Conservation (phyloP, 2,113 vertebrate species). For the Upupa epops region DNA sequence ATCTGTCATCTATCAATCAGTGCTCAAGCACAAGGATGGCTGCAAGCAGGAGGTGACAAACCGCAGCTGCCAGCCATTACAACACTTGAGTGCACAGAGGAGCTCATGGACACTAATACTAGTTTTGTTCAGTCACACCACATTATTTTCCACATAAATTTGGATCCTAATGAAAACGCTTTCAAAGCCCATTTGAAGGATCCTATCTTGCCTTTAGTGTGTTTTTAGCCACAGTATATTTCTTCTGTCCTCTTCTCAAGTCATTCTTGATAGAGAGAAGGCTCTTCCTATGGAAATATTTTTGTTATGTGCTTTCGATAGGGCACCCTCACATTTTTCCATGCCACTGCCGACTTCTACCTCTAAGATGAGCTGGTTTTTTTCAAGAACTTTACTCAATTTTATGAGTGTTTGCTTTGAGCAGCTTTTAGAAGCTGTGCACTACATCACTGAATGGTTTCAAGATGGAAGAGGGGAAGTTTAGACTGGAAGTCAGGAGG, state of each 20-base stretch:
- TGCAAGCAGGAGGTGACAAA: constrained; percentile 7
- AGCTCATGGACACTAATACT: not conserved
- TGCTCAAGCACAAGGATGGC: not conserved
- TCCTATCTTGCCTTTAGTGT: not conserved
- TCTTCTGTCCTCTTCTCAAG: not conserved
- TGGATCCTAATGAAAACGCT: not conserved
- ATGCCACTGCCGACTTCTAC: not conserved
- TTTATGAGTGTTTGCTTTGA: not conserved
- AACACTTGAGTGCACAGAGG: not conserved
- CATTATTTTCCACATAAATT: not conserved
- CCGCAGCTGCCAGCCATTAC: not conserved
- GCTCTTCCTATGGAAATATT: not conserved
- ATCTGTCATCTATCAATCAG: not conserved
- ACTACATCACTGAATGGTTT: too few species aligned
- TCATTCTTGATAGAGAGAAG: not conserved
- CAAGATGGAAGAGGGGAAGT: too few species aligned
- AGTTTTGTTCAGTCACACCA: not conserved
- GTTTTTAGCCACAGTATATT: not conserved
- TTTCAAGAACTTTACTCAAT: not conserved
- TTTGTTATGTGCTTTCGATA: not conserved
- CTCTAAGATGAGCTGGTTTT: not conserved
- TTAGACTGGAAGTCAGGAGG: too few species aligned
- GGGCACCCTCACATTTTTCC: not conserved
- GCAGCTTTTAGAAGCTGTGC: not conserved
- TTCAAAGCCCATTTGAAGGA: not conserved